Evolutionary conservation across 2,888 invertebrate genomes (phyloP), one percentile per base, ranked within the genome.

Genomic region (Plemyria rubiginata): DNA sequence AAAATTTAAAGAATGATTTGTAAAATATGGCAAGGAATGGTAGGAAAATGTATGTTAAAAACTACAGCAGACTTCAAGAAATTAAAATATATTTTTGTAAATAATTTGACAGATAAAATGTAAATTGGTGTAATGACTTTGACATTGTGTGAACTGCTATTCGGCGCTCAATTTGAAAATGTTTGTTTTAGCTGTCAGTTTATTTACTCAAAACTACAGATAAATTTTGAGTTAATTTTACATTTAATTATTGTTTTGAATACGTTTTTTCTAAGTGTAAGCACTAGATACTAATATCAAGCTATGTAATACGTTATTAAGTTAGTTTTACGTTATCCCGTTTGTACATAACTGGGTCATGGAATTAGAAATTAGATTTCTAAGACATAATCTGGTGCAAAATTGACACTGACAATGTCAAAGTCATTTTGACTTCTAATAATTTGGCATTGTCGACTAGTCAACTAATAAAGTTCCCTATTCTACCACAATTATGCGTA

Each of bases 321-420:
- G 38, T 65, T 53, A 61, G 60, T 48, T 38, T 38, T 63, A 70
- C 56, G 60, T 60, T 60, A 55, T 55, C 60, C 63, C 54, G 67
- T 63, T 60, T 70, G 70, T 70, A 69, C 32, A 71, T 69, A 68
- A 62, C 65, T 41, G 66, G 71, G 59, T 65, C 55, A 64, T 54
- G 62, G 51, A 62, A 36, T 62, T 60, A 65, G 60, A 60, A 63
- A 57, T 62, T 68, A 63, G 58, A 60, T 66, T 60, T 62, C 62
- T 60, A 53, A 45, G 60, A 65, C 56, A 62, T 61, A 41, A 59
- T 54, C 60, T 65, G 66, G 62, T 60, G 61, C 55, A 52, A 61
- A 15, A 58, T 53, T 65, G 65, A 69, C 58, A 54, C 43, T 55
- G 65, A 60, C 62, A 60, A 41, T 66, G 52, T 66, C 46, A 48